A percentile compares a stretch with the other conserved stretches of the same genome.
These are phyloP conservation scores for Yponomeuta cagnagella DNA, from an alignment of 2,888 invertebrate genomes.

Conservation along the genomic window DNA sequence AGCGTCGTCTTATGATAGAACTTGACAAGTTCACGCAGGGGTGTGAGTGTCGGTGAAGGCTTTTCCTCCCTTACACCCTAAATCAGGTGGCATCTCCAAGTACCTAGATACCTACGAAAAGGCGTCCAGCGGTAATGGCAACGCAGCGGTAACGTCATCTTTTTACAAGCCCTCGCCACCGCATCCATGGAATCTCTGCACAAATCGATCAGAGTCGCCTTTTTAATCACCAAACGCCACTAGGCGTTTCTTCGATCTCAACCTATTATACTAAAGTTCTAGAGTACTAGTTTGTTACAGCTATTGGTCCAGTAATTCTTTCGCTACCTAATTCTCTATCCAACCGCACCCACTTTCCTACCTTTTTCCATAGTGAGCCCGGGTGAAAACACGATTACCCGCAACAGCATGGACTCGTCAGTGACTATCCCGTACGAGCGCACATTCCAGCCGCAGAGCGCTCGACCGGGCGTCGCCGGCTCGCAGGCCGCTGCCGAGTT, in stretches of 20 bases:
- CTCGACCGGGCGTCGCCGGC: slow-evolving; percentile 74
- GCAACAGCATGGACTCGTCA: slow-evolving; percentile 82
- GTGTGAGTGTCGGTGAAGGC: slow-evolving; percentile 58
- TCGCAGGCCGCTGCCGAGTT: slow-evolving; percentile 72
- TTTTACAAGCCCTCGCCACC: no score
- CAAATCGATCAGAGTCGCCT: no score
- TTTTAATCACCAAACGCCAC: no score
- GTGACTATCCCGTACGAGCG: slow-evolving; percentile 89
- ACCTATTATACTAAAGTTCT: no score
- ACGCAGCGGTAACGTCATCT: no score
- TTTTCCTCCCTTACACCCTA: slow-evolving; percentile 1
- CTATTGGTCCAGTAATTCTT: no score
- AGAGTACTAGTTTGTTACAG: no score
- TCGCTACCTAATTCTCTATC: no score
- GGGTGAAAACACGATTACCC: slow-evolving; percentile 80
- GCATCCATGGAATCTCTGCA: no score
- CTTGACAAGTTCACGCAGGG: slow-evolving; percentile 81
- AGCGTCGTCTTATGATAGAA: slow-evolving; percentile 81
- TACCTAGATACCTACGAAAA: not conserved
- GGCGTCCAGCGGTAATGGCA: no score
- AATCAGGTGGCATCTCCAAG: not conserved
- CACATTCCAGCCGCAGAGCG: slow-evolving; percentile 82
- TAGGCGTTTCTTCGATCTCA: no score
- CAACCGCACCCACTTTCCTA: not conserved
- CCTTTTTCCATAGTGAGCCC: slow-evolving; percentile 71